A percentile compares a stretch with the other conserved stretches of the same genome.
These are phyloP conservation scores for Odobenus rosmarus DNA, from an alignment of 2,113 vertebrate species.

Conservation along the genomic window DNA sequence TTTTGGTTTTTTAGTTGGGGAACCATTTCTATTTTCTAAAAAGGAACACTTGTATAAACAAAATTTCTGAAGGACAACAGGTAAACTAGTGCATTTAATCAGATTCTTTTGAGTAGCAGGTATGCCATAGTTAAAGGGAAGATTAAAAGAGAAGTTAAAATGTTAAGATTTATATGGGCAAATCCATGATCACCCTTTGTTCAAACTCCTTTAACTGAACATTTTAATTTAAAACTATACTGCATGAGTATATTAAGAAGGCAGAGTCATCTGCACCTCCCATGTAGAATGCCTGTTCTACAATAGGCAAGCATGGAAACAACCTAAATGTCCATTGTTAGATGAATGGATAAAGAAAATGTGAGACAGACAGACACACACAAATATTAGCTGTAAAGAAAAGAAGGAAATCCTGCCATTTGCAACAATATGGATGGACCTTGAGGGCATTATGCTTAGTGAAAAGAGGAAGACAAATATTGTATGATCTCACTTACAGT, in stretches of 20 bases:
- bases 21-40: neutral
- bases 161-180: neutral
- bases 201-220: neutral
- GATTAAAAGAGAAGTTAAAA: neutral
- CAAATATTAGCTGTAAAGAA: neutral
- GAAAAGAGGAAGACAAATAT: neutral
- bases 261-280: neutral
- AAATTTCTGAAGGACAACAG: neutral
- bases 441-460: neutral
- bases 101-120: neutral
- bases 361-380: neutral
- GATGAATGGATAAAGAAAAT: neutral
- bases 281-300: neutral
- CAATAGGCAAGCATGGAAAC: neutral
- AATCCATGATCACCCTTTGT: neutral
- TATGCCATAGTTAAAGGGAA: neutral
- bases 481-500: neutral
- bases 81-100: neutral
- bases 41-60: neutral
- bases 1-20: neutral
- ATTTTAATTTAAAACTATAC: neutral
- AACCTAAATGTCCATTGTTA: neutral
- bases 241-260: neutral
- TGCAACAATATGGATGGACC: neutral
- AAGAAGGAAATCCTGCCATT: neutral